Percentiles rank a stretch among this genome's conserved stretches.
phyloP scores from a whole-genome alignment of 2,888 invertebrate species.

The Ptilodon capucinus region DNA sequence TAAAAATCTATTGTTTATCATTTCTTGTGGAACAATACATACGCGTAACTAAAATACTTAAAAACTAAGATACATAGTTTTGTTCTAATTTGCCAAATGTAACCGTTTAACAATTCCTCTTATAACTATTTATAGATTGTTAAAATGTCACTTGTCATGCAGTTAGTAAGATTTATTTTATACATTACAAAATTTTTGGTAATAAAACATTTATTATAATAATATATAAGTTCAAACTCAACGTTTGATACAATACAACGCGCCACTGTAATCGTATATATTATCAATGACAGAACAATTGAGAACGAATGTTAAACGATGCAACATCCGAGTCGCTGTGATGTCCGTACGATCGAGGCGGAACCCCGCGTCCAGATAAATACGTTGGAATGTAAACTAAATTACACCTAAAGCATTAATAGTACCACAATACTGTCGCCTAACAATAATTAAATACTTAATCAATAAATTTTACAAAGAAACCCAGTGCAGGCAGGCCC shows the following conservation, averaged over 20 bases:
- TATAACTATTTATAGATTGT: slow-evolving; percentile 48
- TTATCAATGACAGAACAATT: slow-evolving; percentile 33
- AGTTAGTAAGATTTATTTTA: slow-evolving; percentile 59
- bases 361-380: slow-evolving; percentile 28
- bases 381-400: slow-evolving; percentile 75
- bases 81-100: slow-evolving; percentile 59
- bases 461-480: slow-evolving; percentile 55
- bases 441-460: slow-evolving; percentile 66
- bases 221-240: slow-evolving; percentile 40
- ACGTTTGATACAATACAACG: slow-evolving; percentile 40
- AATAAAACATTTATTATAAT: slow-evolving; percentile 50
- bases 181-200: slow-evolving; percentile 55
- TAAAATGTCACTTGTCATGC: slow-evolving; percentile 69
- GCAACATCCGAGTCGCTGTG: slow-evolving; percentile 45
- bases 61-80: slow-evolving; percentile 58
- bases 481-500: slow-evolving; percentile 43
- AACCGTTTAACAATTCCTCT: slow-evolving; percentile 56
- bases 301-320: slow-evolving; percentile 35
- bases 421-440: slow-evolving; percentile 71
- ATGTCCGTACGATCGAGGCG: slow-evolving; percentile 31
- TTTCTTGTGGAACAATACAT: slow-evolving; percentile 33
- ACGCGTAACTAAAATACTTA: slow-evolving; percentile 45
- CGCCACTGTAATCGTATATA: slow-evolving; percentile 22
- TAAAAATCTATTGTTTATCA: slow-evolving; percentile 35
- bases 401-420: slow-evolving; percentile 60